These are phyloP conservation scores for Trachelus tabidus DNA, from an alignment of 2,888 invertebrate genomes.

Conservation along the genomic window DNA sequence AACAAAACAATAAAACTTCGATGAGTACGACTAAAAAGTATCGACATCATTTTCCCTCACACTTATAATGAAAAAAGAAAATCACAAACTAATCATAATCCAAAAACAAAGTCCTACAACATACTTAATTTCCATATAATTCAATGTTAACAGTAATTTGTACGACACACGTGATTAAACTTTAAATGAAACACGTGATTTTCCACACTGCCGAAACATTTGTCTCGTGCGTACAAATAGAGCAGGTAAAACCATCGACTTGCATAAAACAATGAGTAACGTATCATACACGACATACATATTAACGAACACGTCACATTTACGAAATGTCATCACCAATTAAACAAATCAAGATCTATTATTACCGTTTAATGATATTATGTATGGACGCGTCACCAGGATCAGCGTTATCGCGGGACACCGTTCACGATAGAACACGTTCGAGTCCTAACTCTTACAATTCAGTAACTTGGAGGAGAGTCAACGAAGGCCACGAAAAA, in stretches of 20 bases:
- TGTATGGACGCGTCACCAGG: not conserved
- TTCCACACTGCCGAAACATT: not conserved
- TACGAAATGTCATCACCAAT: constrained; percentile 28
- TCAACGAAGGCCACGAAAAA: not conserved
- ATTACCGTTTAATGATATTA: constrained; percentile 30
- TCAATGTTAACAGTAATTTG: not conserved
- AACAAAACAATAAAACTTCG: not conserved
- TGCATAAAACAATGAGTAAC: not conserved
- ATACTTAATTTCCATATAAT: not conserved
- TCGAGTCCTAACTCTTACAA: not conserved
- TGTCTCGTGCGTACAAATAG: not conserved
- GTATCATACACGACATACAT: not conserved
- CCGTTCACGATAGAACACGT: not conserved
- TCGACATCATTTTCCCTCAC: not conserved
- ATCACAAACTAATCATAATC: not conserved
- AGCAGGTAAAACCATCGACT: not conserved
- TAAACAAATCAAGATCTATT: constrained; percentile 22
- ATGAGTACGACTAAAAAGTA: not conserved
- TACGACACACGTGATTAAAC: not conserved
- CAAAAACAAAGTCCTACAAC: not conserved
- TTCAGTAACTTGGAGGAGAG: not conserved
- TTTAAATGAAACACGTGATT: not conserved
- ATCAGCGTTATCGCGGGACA: constrained; percentile 1
- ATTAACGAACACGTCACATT: constrained; percentile 24
- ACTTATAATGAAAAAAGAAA: not conserved